Evolutionary conservation across 2,888 invertebrate genomes (phyloP), one percentile per base, ranked within the genome.

Genomic region (Dolichopus griseipennis): DNA sequence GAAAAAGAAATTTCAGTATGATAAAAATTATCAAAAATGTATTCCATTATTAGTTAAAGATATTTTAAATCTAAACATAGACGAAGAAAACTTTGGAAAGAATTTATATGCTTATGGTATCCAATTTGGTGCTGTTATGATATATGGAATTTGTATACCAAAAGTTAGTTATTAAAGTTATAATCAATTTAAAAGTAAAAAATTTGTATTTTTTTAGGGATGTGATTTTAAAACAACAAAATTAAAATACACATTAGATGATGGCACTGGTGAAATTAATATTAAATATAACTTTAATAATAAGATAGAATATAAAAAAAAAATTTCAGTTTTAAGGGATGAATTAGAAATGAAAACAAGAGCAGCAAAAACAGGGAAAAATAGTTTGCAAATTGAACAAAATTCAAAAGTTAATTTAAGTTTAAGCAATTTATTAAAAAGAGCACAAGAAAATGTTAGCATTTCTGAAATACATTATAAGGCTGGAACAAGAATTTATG

Each of bases 211-310:
- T 12, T 52, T 52, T 18, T 12, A 52, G 52, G 52, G 41, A 15
- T 43, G 15, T 33, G 66, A 66, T 33, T 66, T 0, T 64, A 66
- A 64, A 41, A 6, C 22, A 34, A 66, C 2, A 64, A 64, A 12
- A 61, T 52, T 52, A n/a, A 52, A 64, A 61, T 69, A 70, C 33
- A 52, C 21, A 8, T 64, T 70, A 12, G 70, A 70, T 37, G 70
- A 70, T 61, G 70, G 70, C 5, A 70, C 70, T 6, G 70, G 68
- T n/a, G 18, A 63, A 7, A 61, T 70, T 1, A 12, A 41, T n/a
- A 68, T 70, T 33, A 63, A 65, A 12, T 67, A 68, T 62, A 21
- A 52, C 27, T 64, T 66, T 21, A 64, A 27, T 10, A 43, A 61
- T 20, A 64, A 41, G 7, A 43, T 34, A 10, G 15, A 67, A 66